Percentiles rank a stretch among this genome's conserved stretches.
These are phyloP conservation scores for Pampus argenteus DNA, from an alignment of 2,797 vertebrate genomes.

Conservation along the genomic window DNA sequence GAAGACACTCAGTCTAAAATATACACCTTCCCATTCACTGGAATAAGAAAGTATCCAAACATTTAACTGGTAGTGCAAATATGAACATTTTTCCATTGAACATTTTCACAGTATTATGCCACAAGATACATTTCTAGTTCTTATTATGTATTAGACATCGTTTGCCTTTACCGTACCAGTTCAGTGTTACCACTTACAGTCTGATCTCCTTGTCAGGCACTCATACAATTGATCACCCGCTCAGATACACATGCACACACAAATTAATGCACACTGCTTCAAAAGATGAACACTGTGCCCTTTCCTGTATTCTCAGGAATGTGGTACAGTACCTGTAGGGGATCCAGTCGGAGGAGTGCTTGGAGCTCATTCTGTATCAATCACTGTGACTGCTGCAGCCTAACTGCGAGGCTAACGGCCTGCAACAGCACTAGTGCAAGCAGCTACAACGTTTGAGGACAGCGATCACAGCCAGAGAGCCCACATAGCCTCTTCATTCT, in stretches of 20 bases:
- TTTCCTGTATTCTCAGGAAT: constrained; percentile 46
- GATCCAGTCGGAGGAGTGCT: constrained; percentile 97
- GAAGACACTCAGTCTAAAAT: neutral
- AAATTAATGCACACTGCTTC: constrained; percentile 26
- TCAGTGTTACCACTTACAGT: constrained; percentile 29
- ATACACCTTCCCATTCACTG: neutral
- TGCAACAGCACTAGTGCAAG: constrained; percentile 73
- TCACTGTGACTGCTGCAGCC: constrained; percentile 72
- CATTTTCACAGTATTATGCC: neutral
- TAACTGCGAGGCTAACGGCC: constrained; percentile 76
- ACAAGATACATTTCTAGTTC: neutral
- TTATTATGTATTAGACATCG: neutral
- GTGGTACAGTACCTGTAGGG: constrained; percentile 92
- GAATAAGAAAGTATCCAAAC: neutral
- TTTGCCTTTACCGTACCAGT: constrained; percentile 23
- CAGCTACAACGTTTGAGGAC: constrained; percentile 75
- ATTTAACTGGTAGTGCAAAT: neutral
- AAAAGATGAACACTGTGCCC: constrained; percentile 48
- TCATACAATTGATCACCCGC: constrained; percentile 34
- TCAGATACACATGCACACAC: constrained; percentile 30
- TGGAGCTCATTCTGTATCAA: constrained; percentile 94
- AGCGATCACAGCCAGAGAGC: constrained; percentile 80
- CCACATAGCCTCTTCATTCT: constrained; percentile 82
- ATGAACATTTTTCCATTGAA: neutral
- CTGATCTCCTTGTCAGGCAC: constrained; percentile 35